Evolutionary conservation across 2,888 invertebrate species (phyloP), one percentile per base, ranked within the genome.

Genomic region (Baronia brevicornis): DNA sequence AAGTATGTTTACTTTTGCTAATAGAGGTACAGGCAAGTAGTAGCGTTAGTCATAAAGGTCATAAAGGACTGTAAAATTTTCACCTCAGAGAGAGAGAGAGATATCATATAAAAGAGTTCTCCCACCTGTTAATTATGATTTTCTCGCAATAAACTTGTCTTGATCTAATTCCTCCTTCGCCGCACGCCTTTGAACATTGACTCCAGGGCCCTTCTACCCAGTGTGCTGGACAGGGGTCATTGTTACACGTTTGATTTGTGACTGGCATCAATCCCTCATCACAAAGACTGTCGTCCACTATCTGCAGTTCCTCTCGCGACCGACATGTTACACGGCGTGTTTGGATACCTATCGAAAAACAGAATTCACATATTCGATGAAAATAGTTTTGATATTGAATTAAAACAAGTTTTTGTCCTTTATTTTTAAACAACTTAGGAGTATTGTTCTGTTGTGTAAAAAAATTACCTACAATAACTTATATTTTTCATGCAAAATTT

Each of bases 191-290:
- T 21, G 92, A 91, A 69, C 97, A 97, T 19, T 89, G 85, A 1
- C 89, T 87, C 97, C 97, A 97, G 0, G 86, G 82, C 2, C 90
- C 89, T 26, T 87, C 86, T 12, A 89, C 86, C 97, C 97, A 97
- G 59, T 87, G 86, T 0, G 96, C 89, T 2, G 91, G 88, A 66
- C 97, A 96, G 0, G 93, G 87, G 5, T 90, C 87, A 3, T 86
- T 86, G 47, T 90, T 91, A 62, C 97, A 97, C 3, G 86, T 78
- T 58, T 92, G 89, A 32, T 87, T 89, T 21, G 86, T 85, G 1
- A 84, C 77, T 0, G 97, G 97, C 70, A 90, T 91, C 27, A 89
- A 79, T 15, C 86, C 88, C 0, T 87, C 86, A 63, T 96, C 94
- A 68, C 98, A 98, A 4, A 97, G 87, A 21, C 85, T 85, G 2